phyloP scores from a whole-genome alignment of 2,888 invertebrate genomes.

The Dioctria linearis region DNA sequence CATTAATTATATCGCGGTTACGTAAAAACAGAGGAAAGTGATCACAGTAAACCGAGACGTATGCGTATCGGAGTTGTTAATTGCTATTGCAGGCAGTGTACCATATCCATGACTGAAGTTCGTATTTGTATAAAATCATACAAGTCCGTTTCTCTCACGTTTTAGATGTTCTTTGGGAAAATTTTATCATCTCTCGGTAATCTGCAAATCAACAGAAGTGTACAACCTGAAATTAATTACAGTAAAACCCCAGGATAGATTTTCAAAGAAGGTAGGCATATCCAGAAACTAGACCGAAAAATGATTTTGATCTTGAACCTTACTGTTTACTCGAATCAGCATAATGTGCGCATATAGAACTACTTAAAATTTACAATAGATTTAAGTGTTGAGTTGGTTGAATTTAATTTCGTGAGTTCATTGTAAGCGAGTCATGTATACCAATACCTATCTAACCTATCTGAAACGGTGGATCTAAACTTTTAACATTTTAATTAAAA shows the following conservation, averaged over 20 bases:
- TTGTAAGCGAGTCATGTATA: no score
- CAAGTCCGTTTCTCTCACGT: slow-evolving; percentile 38
- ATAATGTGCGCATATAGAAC: neutral
- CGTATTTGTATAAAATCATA: slow-evolving; percentile 31
- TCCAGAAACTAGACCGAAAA: neutral
- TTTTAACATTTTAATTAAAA: neutral
- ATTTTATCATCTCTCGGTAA: neutral
- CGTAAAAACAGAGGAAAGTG: slow-evolving; percentile 52
- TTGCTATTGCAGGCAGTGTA: slow-evolving; percentile 13
- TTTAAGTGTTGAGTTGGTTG: neutral
- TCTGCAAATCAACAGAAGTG: neutral
- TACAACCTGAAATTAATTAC: no score
- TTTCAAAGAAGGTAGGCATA: no score
- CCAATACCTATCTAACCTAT: neutral
- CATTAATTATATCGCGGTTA: slow-evolving; percentile 43
- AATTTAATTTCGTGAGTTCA: no score
- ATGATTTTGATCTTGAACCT: slow-evolving; percentile 44
- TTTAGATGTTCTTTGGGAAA: slow-evolving; percentile 24
- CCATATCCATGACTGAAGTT: slow-evolving; percentile 23
- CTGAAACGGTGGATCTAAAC: neutral
- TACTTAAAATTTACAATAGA: neutral
- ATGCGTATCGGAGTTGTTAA: slow-evolving; percentile 25
- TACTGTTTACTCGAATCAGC: slow-evolving; percentile 11
- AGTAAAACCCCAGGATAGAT: no score
- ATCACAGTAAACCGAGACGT: slow-evolving; percentile 20